Evolutionary conservation across 1,140 invertebrate genomes (phyloP).

Genomic region (Protaetia brevitarsis): DNA sequence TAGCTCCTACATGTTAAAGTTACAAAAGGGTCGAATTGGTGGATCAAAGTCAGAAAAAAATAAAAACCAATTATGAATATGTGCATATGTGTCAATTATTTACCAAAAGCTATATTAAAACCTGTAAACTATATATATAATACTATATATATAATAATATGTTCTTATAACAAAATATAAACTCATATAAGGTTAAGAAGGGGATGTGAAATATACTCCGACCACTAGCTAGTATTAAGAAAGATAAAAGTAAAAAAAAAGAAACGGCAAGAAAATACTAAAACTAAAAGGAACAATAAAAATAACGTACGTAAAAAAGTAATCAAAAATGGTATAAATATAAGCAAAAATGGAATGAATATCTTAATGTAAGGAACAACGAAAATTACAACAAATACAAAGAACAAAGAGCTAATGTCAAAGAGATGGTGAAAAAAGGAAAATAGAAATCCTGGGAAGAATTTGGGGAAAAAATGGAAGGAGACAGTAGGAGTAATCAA

Average conservation of each 20-base stretch:
- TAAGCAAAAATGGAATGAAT: background rate
- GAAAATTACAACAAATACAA: background rate
- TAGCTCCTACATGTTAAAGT: no score
- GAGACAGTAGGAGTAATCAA: background rate
- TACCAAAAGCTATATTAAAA: no score
- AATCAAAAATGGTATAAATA: background rate
- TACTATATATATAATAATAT: no score
- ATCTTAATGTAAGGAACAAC: background rate
- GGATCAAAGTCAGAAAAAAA: no score
- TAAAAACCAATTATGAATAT: no score
- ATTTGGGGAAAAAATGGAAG: background rate
- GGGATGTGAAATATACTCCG: conserved; percentile 29
- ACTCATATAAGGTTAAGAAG: conserved; percentile 29
- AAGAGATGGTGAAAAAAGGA: background rate
- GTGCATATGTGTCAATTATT: no score
- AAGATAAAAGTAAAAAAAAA: conserved; percentile 19
- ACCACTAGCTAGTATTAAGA: conserved; percentile 28
- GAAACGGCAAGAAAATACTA: background rate
- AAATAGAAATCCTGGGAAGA: background rate
- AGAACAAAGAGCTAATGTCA: background rate
- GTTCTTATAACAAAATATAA: no score
- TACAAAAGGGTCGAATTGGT: no score
- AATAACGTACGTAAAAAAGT: background rate
- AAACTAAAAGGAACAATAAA: background rate
- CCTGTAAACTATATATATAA: no score